Conservation (phyloP, 2,888 invertebrate genomes). For the Philereme vetulata region DNA sequence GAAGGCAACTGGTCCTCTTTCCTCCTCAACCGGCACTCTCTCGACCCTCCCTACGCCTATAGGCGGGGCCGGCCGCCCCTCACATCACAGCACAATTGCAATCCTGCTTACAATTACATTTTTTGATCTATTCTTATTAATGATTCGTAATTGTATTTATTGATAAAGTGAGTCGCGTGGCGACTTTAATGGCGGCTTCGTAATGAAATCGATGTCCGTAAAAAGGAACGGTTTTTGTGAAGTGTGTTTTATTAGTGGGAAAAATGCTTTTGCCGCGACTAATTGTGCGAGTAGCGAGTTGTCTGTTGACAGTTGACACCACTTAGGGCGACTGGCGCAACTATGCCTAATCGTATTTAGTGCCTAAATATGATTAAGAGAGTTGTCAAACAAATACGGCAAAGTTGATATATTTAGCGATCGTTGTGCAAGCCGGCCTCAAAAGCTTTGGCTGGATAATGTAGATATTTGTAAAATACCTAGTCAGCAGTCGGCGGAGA, state of each 20-base stretch:
- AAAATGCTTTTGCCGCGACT: conserved; percentile 22
- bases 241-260: conserved; percentile 20
- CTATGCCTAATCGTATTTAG: too few species aligned
- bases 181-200: conserved; percentile 43
- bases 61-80: conserved; percentile 65
- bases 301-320: conserved; percentile 9
- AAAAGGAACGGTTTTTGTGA: conserved; percentile 27
- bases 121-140: conserved; percentile 71
- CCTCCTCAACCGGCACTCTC: conserved; percentile 63
- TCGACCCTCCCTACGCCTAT: conserved; percentile 76
- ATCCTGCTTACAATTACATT: conserved; percentile 64
- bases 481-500: too few species aligned
- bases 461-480: too few species aligned
- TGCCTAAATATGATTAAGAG: too few species aligned
- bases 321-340: too few species aligned
- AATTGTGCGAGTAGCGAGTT: conserved; percentile 19
- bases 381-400: too few species aligned
- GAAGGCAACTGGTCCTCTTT: conserved; percentile 74
- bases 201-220: conserved; percentile 35
- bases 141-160: conserved; percentile 75
- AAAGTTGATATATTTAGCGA: too few species aligned
- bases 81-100: conserved; percentile 44
- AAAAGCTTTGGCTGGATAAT: too few species aligned
- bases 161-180: conserved; percentile 53
- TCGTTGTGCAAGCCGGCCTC: too few species aligned